Evolutionary conservation across 2,888 invertebrate species (phyloP).

Genomic region (Calameuta idolon): DNA sequence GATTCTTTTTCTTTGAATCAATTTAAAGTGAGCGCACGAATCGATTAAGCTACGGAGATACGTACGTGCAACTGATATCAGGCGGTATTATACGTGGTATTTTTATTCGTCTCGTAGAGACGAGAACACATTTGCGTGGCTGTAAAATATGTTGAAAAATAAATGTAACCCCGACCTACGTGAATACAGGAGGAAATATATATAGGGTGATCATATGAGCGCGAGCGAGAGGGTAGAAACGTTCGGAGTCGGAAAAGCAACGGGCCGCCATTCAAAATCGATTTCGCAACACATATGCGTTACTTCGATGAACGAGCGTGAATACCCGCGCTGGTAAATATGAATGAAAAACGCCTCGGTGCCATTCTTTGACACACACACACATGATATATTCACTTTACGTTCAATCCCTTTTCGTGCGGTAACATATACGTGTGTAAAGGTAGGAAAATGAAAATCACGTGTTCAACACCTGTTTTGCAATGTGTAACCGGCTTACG

Average conservation of each 20-base stretch:
- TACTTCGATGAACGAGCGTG: conserved; percentile 56
- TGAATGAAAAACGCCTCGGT: conserved; percentile 62
- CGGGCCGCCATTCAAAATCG: conserved; percentile 54
- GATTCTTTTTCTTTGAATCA: too few relatives aligned
- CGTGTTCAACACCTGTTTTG: conserved; percentile 63
- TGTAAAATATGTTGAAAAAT: conserved; percentile 41
- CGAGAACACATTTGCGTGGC: conserved; percentile 31
- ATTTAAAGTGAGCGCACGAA: not conserved
- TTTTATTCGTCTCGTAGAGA: conserved; percentile 42
- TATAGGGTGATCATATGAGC: conserved; percentile 24
- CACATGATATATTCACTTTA: conserved; percentile 2
- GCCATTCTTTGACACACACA: conserved; percentile 47
- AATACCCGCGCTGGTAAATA: conserved; percentile 52
- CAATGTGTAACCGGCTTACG: not conserved
- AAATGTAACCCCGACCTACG: conserved; percentile 55
- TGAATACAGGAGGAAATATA: conserved; percentile 36
- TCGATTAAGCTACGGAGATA: not conserved
- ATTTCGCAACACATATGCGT: conserved; percentile 45
- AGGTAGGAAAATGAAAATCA: conserved; percentile 34
- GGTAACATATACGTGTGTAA: not conserved
- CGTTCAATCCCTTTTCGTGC: not conserved
- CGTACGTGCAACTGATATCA: not conserved
- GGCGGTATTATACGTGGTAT: conserved; percentile 26
- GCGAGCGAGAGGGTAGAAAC: conserved; percentile 34
- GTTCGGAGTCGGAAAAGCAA: conserved; percentile 26